Evolutionary conservation across 2,797 vertebrate genomes (phyloP), one percentile per base, ranked within the genome.

Genomic region (Scleropages formosus): DNA sequence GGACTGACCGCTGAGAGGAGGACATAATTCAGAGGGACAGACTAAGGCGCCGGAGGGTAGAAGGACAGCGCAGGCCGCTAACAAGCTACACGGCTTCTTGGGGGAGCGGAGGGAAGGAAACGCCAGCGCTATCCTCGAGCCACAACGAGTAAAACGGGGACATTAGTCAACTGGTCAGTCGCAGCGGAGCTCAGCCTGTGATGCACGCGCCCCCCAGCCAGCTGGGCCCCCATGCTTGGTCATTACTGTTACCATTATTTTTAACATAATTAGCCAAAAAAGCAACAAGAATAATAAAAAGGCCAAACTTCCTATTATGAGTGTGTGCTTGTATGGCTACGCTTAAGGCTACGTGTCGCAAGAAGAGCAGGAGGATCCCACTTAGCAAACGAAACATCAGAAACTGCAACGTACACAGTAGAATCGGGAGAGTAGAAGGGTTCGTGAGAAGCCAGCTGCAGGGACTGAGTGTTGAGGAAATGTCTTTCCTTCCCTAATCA

Each of bases 131-230:
- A 73, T 78, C 80, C 80, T 63, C 63, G 39, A 75, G 80, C 75
- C 53, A 77, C 20, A 62, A 24, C 22, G 47, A 75, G 70, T 69
- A 78, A 81, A 79, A 79, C 26, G 71, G 76, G 75, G 58, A 22
- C 49, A 58, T 77, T 77, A 78, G 79, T 81, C 79, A 84, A 80
- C 76, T 75, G 72, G 79, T 58, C 69, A 18, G 75, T 66, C 74
- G 62, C 20, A 4, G 67, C 59, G 51, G 59, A n/a, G 3, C 20
- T 27, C 8, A 60, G 65, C 16, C 7, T 2, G 46, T 60, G 51
- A 72, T 20, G 27, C 61, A 66, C 60, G 27, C 46, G 69, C 72
- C 75, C 59, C 76, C 77, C 0, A 44, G 70, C 63, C 26, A 77
- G 76, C 78, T 16, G 51, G 58, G 20, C 12, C 44, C 39, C 13